These are phyloP conservation scores for Apteryx owenii DNA, from an alignment of 2,113 vertebrate genomes.

Conservation along the genomic window DNA sequence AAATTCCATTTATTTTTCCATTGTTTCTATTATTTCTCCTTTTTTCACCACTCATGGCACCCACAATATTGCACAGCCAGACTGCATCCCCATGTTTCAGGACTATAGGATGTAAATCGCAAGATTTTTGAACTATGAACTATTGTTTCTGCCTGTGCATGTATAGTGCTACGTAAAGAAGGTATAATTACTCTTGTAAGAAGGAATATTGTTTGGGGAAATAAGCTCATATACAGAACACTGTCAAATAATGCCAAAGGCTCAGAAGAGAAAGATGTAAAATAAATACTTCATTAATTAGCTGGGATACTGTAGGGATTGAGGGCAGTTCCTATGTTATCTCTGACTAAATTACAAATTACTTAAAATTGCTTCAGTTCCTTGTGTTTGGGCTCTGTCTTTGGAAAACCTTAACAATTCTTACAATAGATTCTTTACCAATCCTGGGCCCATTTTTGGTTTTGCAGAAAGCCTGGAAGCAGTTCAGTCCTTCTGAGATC, in stretches of 20 bases:
- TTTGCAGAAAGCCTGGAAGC: background rate
- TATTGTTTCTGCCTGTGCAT: background rate
- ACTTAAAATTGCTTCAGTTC: background rate
- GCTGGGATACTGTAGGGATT: background rate
- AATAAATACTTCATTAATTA: conserved; percentile 10
- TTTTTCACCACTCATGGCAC: background rate
- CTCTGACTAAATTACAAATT: background rate
- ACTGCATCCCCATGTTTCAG: background rate
- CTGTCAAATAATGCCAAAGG: background rate
- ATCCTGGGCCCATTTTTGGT: accelerated
- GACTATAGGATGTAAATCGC: background rate
- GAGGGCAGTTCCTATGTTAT: background rate
- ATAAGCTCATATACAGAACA: background rate
- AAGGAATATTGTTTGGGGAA: background rate
- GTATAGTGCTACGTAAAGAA: background rate
- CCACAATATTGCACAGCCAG: background rate
- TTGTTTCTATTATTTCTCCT: background rate
- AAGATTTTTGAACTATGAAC: background rate
- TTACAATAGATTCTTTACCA: background rate
- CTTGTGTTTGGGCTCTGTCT: background rate
- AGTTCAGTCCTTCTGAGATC: background rate
- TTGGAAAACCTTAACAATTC: background rate
- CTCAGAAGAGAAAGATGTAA: background rate
- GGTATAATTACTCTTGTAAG: background rate
- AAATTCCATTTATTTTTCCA: background rate